Conservation (phyloP, 1,140 invertebrate genomes). For the Eubasilissa regina region DNA sequence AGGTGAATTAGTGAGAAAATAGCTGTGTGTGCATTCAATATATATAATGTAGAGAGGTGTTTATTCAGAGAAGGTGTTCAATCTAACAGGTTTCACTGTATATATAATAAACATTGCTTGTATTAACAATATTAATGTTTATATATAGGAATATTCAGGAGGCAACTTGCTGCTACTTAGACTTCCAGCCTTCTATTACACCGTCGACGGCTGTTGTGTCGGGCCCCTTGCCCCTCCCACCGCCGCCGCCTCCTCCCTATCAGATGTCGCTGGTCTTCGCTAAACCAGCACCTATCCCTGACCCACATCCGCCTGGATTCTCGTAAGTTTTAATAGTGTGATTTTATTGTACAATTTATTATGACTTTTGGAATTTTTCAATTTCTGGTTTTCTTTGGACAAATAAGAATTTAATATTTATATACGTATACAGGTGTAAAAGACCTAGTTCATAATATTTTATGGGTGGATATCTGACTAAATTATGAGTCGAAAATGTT, state of each 20-base stretch:
- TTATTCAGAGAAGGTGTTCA: too few species aligned
- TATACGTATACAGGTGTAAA: too few species aligned
- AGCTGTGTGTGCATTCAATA: too few species aligned
- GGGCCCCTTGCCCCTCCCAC: constrained; percentile 66
- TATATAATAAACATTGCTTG: too few species aligned
- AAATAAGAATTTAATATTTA: too few species aligned
- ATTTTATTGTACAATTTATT: neutral
- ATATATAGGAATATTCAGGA: constrained; percentile 93
- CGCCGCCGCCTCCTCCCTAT: constrained; percentile 65
- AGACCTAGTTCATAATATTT: too few species aligned
- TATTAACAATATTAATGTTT: constrained; percentile 16
- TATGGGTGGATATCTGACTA: too few species aligned
- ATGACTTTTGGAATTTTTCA: neutral
- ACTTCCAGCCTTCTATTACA: constrained; percentile 69
- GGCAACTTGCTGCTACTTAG: constrained; percentile 95
- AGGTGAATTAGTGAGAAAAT: too few species aligned
- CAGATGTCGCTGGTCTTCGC: constrained; percentile 63
- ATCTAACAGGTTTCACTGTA: too few species aligned
- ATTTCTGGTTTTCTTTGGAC: too few species aligned
- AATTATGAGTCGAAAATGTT: too few species aligned
- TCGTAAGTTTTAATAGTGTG: constrained; percentile 11
- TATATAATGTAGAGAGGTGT: too few species aligned
- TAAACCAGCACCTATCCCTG: neutral
- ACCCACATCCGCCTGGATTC: neutral
- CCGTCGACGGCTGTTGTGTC: constrained; percentile 60